These are phyloP conservation scores for Trinorchestia longiramus DNA, from an alignment of 1,140 invertebrate species.

Conservation along the genomic window DNA sequence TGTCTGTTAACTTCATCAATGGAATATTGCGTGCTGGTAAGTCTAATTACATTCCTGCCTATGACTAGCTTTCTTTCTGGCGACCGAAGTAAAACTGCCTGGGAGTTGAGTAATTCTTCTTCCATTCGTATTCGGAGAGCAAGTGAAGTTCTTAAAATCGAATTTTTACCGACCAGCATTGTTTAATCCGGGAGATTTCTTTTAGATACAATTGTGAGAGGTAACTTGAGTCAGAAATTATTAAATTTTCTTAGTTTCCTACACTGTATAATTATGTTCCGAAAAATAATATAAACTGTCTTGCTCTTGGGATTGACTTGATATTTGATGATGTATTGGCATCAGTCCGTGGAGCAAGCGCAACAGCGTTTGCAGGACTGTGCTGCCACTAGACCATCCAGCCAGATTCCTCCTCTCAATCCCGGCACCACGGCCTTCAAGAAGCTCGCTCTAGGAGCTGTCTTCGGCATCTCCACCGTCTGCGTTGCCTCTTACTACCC, in stretches of 20 bases:
- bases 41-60: not conserved
- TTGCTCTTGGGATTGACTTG: not conserved
- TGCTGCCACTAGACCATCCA: not conserved
- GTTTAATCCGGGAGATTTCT: not conserved
- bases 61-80: not conserved
- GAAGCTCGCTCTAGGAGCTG: not conserved
- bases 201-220: not conserved
- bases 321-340: not conserved
- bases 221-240: not conserved
- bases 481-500: constrained; percentile 16
- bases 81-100: not conserved
- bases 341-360: constrained; percentile 20
- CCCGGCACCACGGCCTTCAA: not conserved
- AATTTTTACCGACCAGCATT: not conserved
- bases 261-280: not conserved
- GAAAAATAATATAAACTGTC: not conserved
- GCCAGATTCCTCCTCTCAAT: not conserved
- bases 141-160: not conserved
- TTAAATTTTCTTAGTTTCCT: not conserved
- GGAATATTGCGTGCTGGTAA: not conserved
- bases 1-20: not conserved
- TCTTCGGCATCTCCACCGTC: constrained; percentile 19
- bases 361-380: not conserved
- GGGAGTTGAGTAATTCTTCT: not conserved
- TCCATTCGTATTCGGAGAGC: not conserved